These are phyloP conservation scores for Anabas testudineus DNA, from an alignment of 2,797 vertebrate species.

Conservation along the genomic window DNA sequence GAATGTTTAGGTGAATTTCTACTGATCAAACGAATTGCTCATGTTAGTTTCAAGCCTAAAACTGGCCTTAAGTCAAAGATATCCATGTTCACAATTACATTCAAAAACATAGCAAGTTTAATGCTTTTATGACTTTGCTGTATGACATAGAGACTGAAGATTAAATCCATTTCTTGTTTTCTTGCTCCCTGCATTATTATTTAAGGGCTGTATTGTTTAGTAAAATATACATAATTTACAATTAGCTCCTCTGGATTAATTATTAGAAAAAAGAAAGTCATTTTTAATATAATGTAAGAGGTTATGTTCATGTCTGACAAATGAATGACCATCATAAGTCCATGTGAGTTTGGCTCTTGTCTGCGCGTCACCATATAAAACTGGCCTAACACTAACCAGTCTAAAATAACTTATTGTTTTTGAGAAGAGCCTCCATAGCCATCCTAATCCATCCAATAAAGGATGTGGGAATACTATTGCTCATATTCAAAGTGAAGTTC, in stretches of 20 bases:
- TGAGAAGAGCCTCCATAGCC: slow-evolving; percentile 33
- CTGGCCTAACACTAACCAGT: neutral
- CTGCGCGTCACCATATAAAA: neutral
- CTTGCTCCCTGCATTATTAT: neutral
- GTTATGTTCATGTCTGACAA: neutral
- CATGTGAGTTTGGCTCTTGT: neutral
- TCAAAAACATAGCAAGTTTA: too few species aligned
- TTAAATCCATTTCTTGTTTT: neutral
- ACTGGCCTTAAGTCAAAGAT: too few species aligned
- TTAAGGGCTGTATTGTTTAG: neutral
- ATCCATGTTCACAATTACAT: too few species aligned
- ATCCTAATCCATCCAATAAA: slow-evolving; percentile 25
- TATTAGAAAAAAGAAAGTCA: neutral
- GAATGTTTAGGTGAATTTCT: neutral
- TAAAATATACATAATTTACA: neutral
- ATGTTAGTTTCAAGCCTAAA: too few species aligned
- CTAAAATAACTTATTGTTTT: slow-evolving; percentile 15
- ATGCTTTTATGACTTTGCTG: neutral
- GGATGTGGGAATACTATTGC: slow-evolving; percentile 30
- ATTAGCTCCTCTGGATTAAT: neutral
- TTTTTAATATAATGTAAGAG: neutral
- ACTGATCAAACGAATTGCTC: too few species aligned
- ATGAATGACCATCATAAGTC: neutral
- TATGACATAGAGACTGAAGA: neutral
- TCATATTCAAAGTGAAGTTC: slow-evolving; percentile 51